phyloP scores from a whole-genome alignment of 2,888 invertebrate species.

The Tetheella fluctuosa region DNA sequence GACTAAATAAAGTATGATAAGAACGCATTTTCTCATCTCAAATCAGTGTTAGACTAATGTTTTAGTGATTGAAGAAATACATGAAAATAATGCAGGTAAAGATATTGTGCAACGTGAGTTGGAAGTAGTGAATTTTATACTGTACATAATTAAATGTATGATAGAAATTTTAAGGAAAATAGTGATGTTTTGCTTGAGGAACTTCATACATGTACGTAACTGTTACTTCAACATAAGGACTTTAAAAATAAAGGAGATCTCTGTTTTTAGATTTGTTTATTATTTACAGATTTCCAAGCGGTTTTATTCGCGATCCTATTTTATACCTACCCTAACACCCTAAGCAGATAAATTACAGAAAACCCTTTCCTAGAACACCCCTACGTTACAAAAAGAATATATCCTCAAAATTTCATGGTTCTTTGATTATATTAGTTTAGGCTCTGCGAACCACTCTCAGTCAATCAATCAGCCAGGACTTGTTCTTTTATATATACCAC shows the following conservation, averaged over 20 bases:
- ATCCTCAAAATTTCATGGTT: too few relatives aligned
- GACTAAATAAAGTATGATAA: conserved; percentile 37
- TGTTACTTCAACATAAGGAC: conserved; percentile 71
- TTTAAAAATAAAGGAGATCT: conserved; percentile 68
- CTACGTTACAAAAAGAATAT: too few relatives aligned
- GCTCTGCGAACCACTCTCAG: too few relatives aligned
- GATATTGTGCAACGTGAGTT: conserved; percentile 62
- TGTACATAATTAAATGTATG: conserved; percentile 75
- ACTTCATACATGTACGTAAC: conserved; percentile 75
- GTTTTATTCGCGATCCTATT: too few relatives aligned
- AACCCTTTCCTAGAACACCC: too few relatives aligned
- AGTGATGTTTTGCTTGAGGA: conserved; percentile 77
- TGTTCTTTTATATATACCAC: too few relatives aligned
- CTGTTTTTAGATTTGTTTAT: conserved; percentile 56
- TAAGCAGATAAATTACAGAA: too few relatives aligned
- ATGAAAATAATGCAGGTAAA: conserved; percentile 61
- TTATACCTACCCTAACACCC: too few relatives aligned
- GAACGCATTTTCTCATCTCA: conserved; percentile 58
- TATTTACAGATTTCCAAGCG: too few relatives aligned
- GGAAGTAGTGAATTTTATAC: conserved; percentile 78
- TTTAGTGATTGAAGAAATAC: conserved; percentile 55
- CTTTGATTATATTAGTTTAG: too few relatives aligned
- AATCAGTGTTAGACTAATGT: conserved; percentile 72
- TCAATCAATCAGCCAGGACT: too few relatives aligned
- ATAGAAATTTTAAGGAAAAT: conserved; percentile 65